Evolutionary conservation across 37 sponge, comb jelly and placozoan genomes (phyloP), one percentile per base, ranked within the genome.

Genomic region (Oscarella lobularis): DNA sequence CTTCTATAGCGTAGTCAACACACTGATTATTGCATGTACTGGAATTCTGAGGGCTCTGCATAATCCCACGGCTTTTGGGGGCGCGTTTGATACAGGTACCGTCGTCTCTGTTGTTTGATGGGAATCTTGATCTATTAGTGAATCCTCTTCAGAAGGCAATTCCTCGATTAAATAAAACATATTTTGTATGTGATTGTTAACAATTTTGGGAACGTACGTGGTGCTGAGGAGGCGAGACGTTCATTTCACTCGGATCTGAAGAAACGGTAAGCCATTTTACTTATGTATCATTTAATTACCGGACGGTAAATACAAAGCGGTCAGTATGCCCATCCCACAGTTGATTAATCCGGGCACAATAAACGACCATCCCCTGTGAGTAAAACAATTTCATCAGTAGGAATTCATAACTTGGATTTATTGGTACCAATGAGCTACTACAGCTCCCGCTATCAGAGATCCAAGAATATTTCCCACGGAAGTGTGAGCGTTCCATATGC

Each of bases 401-500:
- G 9, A 48, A 48, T 27, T 48, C 20, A 20, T 48, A 27, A 27
- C n/a, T n/a, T n/a, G n/a, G n/a, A n/a, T n/a, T n/a, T 9, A 74
- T 73, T 37, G 38, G 79, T 77, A 79, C 0, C 39, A 36, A 14
- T 41, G 54, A 35, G 78, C 69, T 20, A 87, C 89, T 83, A 83
- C 88, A 38, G 86, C 75, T 2, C 86, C 90, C 0, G 98, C 87
- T n/a, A 97, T 85, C 39, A 93, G 27, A 27, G 86, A 80, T 2
- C 98, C 98, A 41, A 93, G 75, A 38, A 96, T 92, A 79, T 96
- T 96, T 1, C 98, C 98, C 6, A 96, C 83, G 27, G 93, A 92
- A 0, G 90, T 87, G 83, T 96, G 93, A 6, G 88, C 71, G 67
- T 90, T 90, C 98, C 98, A 97, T 1, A 97, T 67, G 0, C 98